phyloP scores from a whole-genome alignment of 2,113 vertebrate genomes.

The Eptesicus fuscus region DNA sequence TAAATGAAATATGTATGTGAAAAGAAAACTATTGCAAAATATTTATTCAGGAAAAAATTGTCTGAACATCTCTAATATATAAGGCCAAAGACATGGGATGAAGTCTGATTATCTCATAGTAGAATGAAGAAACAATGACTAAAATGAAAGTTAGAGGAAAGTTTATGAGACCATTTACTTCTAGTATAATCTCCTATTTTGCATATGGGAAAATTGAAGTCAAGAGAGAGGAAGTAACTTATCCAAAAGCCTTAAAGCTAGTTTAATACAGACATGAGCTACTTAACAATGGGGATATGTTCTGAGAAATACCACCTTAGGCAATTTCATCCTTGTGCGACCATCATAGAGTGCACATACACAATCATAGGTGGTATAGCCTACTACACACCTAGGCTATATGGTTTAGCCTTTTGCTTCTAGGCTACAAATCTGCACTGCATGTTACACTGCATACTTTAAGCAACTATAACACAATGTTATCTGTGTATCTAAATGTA shows the following conservation, averaged over 20 bases:
- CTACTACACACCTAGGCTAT: too few relatives aligned
- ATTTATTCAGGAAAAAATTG: not conserved
- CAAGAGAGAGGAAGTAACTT: too few relatives aligned
- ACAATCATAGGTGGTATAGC: too few relatives aligned
- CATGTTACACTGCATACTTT: not conserved
- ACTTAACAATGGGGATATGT: too few relatives aligned
- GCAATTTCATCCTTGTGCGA: too few relatives aligned
- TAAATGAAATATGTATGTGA: not conserved
- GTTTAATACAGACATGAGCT: too few relatives aligned
- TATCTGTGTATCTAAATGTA: not conserved
- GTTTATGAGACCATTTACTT: not conserved
- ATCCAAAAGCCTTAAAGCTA: too few relatives aligned
- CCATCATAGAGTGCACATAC: too few relatives aligned
- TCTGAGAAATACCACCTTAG: too few relatives aligned
- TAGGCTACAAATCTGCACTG: too few relatives aligned
- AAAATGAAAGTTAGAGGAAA: not conserved
- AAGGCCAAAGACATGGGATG: not conserved
- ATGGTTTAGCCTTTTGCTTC: too few relatives aligned
- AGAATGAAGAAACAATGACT: not conserved
- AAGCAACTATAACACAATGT: not conserved
- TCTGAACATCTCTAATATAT: not conserved
- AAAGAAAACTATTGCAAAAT: not conserved
- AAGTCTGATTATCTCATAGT: not conserved
- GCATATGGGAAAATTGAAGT: not conserved
- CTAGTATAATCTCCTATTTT: not conserved